Conservation (phyloP, 2,797 vertebrate species). For the Rhyacichthys aspro region DNA sequence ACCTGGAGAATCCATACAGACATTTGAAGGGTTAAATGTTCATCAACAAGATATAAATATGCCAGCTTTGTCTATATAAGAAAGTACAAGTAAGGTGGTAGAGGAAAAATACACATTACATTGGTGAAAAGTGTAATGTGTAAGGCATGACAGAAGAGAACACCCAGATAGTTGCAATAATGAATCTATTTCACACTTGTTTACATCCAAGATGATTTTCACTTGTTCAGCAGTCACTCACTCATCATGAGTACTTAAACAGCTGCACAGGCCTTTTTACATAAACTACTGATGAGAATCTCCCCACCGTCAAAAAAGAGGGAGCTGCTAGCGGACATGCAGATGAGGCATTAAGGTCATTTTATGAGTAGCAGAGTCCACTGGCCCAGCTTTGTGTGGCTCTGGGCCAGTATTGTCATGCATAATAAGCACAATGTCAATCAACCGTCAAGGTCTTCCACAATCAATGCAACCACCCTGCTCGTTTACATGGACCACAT, state of each 20-base stretch:
- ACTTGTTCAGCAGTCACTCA: conserved; percentile 52
- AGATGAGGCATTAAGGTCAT: conserved; percentile 73
- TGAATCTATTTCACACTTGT: conserved; percentile 31
- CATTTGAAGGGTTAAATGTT: background rate
- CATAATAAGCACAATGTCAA: conserved; percentile 79
- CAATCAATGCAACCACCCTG: conserved; percentile 68
- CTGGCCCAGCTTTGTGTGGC: conserved; percentile 61
- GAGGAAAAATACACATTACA: background rate
- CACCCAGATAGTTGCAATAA: conserved; percentile 11
- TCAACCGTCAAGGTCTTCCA: conserved; percentile 74
- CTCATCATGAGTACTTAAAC: conserved; percentile 46
- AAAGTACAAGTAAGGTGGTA: background rate
- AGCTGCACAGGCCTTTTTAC: conserved; percentile 15
- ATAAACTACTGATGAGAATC: conserved; percentile 34
- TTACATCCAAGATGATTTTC: conserved; percentile 41
- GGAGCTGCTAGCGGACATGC: conserved; percentile 60
- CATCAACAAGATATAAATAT: background rate
- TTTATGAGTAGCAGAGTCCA: conserved; percentile 61
- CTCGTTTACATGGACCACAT: conserved; percentile 64
- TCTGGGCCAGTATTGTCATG: conserved; percentile 74
- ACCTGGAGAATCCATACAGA: conserved; percentile 73
- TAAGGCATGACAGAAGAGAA: conserved; percentile 16
- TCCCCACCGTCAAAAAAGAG: background rate
- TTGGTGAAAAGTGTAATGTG: conserved; percentile 1
- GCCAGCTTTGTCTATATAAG: background rate